phyloP scores from a whole-genome alignment of 2,888 invertebrate species.

The Tenthredo amoena region DNA sequence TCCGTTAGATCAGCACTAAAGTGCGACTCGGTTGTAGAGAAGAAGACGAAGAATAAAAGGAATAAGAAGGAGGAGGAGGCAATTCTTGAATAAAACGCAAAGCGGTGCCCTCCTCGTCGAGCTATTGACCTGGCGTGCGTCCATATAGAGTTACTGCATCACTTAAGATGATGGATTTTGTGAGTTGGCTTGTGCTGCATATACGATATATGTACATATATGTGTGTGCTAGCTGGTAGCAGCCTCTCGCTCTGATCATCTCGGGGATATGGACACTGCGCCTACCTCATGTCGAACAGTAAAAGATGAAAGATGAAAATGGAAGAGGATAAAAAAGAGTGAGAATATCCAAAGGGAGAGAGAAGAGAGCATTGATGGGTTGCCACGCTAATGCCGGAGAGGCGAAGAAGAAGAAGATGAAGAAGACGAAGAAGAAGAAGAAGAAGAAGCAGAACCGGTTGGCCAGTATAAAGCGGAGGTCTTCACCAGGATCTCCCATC shows the following conservation, averaged over 20 bases:
- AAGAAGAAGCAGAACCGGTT: slow-evolving; percentile 47
- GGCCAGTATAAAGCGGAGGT: slow-evolving; percentile 34
- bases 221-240: neutral
- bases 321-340: slow-evolving; percentile 4
- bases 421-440: slow-evolving; percentile 12
- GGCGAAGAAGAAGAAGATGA: slow-evolving; percentile 11
- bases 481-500: slow-evolving; percentile 18
- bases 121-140: slow-evolving; percentile 40
- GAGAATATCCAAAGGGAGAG: neutral
- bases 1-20: slow-evolving; percentile 11
- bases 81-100: slow-evolving; percentile 1
- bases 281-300: slow-evolving; percentile 11
- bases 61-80: neutral
- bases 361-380: slow-evolving; percentile 44
- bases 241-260: neutral
- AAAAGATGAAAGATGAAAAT: neutral
- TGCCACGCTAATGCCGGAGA: slow-evolving; percentile 43
- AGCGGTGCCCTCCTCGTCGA: neutral
- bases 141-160: slow-evolving; percentile 51
- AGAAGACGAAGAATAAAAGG: neutral
- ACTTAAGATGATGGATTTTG: slow-evolving; percentile 52
- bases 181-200: slow-evolving; percentile 30
- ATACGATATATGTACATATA: too few relatives aligned
- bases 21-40: neutral
- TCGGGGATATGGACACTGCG: neutral